A percentile compares a stretch with the other conserved stretches of the same genome.
These are phyloP conservation scores for Heliconius eleuchia DNA, from an alignment of 1,140 invertebrate species.

Conservation along the genomic window DNA sequence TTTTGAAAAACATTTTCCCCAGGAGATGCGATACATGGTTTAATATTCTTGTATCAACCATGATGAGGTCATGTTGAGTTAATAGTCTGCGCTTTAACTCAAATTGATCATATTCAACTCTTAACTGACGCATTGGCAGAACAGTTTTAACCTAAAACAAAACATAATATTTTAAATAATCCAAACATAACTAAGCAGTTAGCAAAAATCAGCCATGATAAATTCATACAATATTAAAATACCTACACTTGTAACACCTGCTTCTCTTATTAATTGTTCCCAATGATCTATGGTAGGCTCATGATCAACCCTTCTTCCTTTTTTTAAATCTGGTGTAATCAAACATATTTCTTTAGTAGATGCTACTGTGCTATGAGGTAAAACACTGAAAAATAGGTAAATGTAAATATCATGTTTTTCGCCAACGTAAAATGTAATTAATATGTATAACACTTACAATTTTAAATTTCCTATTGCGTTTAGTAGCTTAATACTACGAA, in stretches of 20 bases:
- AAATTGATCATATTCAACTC: slow-evolving; percentile 85
- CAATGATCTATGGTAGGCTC: slow-evolving; percentile 84
- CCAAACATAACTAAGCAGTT: not conserved
- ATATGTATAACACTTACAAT: slow-evolving; percentile 55
- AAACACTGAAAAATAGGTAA: slow-evolving; percentile 51
- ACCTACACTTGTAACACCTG: slow-evolving; percentile 78
- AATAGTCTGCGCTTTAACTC: slow-evolving; percentile 84
- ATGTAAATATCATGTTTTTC: slow-evolving; percentile 11
- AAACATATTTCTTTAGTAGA: slow-evolving; percentile 81
- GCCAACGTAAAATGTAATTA: not conserved
- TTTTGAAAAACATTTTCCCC: slow-evolving; percentile 84
- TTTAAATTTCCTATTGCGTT: slow-evolving; percentile 60
- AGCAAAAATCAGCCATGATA: not conserved
- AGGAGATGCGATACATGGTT: slow-evolving; percentile 83
- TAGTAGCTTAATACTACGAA: slow-evolving; percentile 71
- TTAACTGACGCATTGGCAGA: slow-evolving; percentile 83
- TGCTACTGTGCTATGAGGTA: slow-evolving; percentile 66
- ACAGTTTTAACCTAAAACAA: slow-evolving; percentile 69
- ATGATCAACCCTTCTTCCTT: slow-evolving; percentile 81
- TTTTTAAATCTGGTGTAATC: slow-evolving; percentile 80
- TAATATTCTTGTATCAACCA: slow-evolving; percentile 84
- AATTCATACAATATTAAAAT: not conserved
- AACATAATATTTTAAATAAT: slow-evolving; percentile 15
- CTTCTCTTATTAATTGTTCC: slow-evolving; percentile 79
- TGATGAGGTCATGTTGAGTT: slow-evolving; percentile 84